phyloP scores from a whole-genome alignment of 23 tunicate genomes.

The Trididemnum clinides region DNA sequence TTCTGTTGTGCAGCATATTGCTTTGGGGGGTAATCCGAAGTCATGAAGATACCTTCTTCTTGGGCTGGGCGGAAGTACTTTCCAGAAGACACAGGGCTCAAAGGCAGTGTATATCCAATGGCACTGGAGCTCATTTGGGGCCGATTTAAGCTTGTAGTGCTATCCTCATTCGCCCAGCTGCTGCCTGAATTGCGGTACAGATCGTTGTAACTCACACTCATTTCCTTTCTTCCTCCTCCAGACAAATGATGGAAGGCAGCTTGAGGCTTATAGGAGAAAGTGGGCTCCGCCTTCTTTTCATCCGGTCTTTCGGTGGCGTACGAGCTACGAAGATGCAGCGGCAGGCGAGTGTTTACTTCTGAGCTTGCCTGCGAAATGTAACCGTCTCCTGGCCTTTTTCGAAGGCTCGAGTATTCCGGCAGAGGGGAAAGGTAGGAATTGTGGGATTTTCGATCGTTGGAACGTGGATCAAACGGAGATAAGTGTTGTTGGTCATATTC shows the following conservation, averaged over 20 bases:
- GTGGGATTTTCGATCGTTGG: neutral
- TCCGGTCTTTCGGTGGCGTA: conserved; percentile 23
- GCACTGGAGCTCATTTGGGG: neutral
- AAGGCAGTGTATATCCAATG: neutral
- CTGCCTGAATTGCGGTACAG: conserved; percentile 39
- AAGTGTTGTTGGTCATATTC: neutral
- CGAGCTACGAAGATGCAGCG: neutral
- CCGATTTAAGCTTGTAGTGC: no score
- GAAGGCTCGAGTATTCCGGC: neutral
- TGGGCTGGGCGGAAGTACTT: neutral
- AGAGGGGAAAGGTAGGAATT: neutral
- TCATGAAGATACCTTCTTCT: neutral
- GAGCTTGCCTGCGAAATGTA: neutral
- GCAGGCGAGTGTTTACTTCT: neutral
- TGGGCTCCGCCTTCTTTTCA: neutral
- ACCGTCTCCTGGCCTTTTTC: neutral
- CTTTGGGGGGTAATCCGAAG: neutral
- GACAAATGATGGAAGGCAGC: neutral
- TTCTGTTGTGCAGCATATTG: neutral
- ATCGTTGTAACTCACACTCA: conserved; percentile 86
- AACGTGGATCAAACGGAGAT: neutral
- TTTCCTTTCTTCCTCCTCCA: conserved; percentile 32
- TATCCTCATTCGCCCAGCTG: neutral
- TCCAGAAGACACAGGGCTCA: neutral
- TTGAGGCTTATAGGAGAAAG: neutral